Base-by-base conservation (phyloP, 2,797 vertebrate species). In the Scomberomorus guttatus region DNA sequence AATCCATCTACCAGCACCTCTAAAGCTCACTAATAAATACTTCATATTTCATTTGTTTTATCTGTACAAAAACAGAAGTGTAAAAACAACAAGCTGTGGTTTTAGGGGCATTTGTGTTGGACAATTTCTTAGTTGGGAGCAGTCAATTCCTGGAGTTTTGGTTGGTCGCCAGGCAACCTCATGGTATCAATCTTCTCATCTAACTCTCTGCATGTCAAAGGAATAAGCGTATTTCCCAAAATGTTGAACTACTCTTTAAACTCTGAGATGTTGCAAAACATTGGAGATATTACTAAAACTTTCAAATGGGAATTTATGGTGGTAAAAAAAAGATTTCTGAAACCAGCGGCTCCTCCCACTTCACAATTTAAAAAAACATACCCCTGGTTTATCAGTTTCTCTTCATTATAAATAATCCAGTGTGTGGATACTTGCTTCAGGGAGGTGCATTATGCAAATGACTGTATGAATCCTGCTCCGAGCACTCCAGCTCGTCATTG, bases 391-490 rank as follows among this genome's bases (percentile, higher is more conserved):
- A 70, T 78, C n/a, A 20, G 42, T 71, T 52, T 69, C 12, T 80
- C 68, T 34, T 51, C 72, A 75, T 67, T 48, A 39, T 39, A 39
- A 60, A 80, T 74, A 78, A 76, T 81, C 80, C 65, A 25, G 29
- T 46, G 74, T 61, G 75, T 44, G 64, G 70, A 71, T 58, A 55
- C 65, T 72, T 15, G 59, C 9, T 73, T 51, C 66, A n/a, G 42
- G 44, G 77, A 81, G 83, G 70, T 62, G 73, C 78, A 73, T 90
- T 88, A 92, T 90, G 89, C 78, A 90, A 90, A 92, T 83, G 11
- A 0, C 14, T 0, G 37, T 68, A 86, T 87, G 89, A 90, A 82
- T 87, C 82, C 84, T 46, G 72, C 80, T 64, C 74, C 0, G 71
- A 80, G 82, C 78, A 70, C 87, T 90, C 44, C 72, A 74, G 87